These are phyloP conservation scores for Drosophila paulistorum DNA, from an alignment of 1,140 invertebrate genomes.

Conservation along the genomic window DNA sequence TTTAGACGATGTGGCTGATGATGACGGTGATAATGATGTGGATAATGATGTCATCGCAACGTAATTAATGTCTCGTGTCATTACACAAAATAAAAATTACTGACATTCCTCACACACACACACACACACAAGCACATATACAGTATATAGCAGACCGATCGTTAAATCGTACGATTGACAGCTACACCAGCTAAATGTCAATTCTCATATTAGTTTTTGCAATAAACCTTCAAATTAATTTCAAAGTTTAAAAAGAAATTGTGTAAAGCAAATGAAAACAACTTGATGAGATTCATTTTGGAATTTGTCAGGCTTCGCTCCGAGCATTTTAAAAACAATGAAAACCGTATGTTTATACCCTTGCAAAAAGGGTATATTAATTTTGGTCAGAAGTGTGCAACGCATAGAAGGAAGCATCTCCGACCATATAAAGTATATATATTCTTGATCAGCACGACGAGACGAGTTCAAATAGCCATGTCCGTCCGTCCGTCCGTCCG, in stretches of 20 bases:
- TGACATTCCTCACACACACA: constrained; percentile 40
- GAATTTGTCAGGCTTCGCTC: too few relatives aligned
- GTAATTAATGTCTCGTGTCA: constrained; percentile 67
- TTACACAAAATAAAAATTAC: constrained; percentile 32
- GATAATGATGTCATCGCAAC: constrained; percentile 47
- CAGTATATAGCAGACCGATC: background rate
- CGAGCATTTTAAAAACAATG: too few relatives aligned
- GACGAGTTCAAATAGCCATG: too few relatives aligned
- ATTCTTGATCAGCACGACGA: too few relatives aligned
- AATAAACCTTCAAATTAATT: too few relatives aligned
- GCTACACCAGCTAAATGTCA: constrained; percentile 41
- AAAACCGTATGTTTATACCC: too few relatives aligned
- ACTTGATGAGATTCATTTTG: too few relatives aligned
- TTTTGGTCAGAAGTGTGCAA: too few relatives aligned
- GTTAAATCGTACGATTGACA: constrained; percentile 14
- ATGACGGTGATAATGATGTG: constrained; percentile 13
- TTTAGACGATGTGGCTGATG: constrained; percentile 20
- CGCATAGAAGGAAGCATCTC: too few relatives aligned
- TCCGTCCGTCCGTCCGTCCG: too few relatives aligned
- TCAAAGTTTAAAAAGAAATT: background rate
- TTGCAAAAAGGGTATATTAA: too few relatives aligned
- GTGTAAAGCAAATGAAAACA: background rate
- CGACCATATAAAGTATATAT: too few relatives aligned
- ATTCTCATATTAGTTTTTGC: constrained; percentile 8
- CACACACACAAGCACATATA: constrained; percentile 38